A percentile compares a stretch with the other conserved stretches of the same genome.
Evolutionary conservation across 1,140 invertebrate genomes (phyloP).

Genomic region (Melipona quadrifasciata): DNA sequence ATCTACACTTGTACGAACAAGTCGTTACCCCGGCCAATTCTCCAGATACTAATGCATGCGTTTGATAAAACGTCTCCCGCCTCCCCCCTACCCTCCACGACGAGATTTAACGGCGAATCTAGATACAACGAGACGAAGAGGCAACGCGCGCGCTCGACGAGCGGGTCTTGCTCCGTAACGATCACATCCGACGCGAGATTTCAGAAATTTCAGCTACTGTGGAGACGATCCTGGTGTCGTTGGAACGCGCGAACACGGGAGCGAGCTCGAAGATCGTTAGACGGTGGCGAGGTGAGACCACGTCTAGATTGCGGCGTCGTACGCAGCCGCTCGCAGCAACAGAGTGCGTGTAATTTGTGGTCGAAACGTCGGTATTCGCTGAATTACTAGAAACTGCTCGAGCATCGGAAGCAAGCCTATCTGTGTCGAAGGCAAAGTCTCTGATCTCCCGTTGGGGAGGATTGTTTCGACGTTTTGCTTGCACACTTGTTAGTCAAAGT

Average conservation of each 20-base stretch:
- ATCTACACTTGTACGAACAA: not conserved
- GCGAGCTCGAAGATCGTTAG: not conserved
- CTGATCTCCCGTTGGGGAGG: constrained; percentile 8
- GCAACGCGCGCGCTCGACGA: not conserved
- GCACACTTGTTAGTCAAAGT: constrained; percentile 40
- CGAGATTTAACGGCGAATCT: not conserved
- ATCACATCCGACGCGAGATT: not conserved
- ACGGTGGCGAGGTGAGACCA: constrained; percentile 4
- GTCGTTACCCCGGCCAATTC: not conserved
- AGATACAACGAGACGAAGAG: not conserved
- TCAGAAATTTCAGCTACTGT: too few species aligned
- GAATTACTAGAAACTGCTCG: constrained; percentile 59
- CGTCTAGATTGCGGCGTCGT: constrained; percentile 38
- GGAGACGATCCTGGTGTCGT: too few species aligned
- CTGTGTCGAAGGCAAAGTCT: constrained; percentile 50
- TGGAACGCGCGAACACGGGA: not conserved
- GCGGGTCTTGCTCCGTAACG: not conserved
- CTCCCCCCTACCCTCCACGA: too few species aligned
- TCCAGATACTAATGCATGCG: not conserved
- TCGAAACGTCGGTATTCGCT: constrained; percentile 6
- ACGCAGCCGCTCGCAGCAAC: constrained; percentile 36
- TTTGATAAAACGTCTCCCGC: not conserved
- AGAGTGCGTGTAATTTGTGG: constrained; percentile 59
- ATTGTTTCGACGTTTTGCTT: not conserved
- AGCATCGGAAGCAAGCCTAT: constrained; percentile 39